Evolutionary conservation across 2,888 invertebrate species (phyloP), one percentile per base, ranked within the genome.

Genomic region (Limnephilus auricula): DNA sequence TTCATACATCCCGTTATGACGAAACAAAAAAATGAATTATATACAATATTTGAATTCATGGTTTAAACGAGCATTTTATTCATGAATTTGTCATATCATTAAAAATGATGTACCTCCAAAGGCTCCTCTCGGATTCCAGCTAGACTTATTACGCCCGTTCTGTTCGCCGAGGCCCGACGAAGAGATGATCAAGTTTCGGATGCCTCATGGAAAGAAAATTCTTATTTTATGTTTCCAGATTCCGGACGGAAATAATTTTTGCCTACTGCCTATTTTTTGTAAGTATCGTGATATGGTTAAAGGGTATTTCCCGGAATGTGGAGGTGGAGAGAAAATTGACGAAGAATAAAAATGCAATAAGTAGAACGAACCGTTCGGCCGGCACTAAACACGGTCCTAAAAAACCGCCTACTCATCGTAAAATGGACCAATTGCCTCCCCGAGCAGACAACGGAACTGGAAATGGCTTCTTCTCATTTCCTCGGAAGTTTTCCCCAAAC

Each of bases 291-390:
- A 85, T 85, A 85, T n/a, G 40, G 85, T 15, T 85, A 25, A 12
- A 79, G 79, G 79, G 25, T 87, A 90, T 90, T 90, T 79, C 40
- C 34, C 40, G 37, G 90, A 90, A 85, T 79, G 89, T 92, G 84
- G 80, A 89, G 90, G 90, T 45, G 85, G 89, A 40, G 78, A 89
- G 92, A 80, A 79, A 82, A 86, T 89, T 92, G 91, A 92, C 82
- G 91, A 92, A 88, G 80, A 88, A 92, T 92, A 92, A 92, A 92
- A 92, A 92, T 91, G 92, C 92, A 92, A 91, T 92, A 92, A 92
- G 91, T 80, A 34, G 85, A 89, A 37, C 83, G 80, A 84, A 32
- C 86, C 80, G 89, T 86, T 79, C 91, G 79, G 80, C 80, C 84
- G 91, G 88, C 80, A 84, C 83, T 90, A 83, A 90, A 90, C 90